A percentile compares a stretch with the other conserved stretches of the same genome.
Conservation (phyloP, 2,888 invertebrate species). For the Pheosia gnoma region DNA sequence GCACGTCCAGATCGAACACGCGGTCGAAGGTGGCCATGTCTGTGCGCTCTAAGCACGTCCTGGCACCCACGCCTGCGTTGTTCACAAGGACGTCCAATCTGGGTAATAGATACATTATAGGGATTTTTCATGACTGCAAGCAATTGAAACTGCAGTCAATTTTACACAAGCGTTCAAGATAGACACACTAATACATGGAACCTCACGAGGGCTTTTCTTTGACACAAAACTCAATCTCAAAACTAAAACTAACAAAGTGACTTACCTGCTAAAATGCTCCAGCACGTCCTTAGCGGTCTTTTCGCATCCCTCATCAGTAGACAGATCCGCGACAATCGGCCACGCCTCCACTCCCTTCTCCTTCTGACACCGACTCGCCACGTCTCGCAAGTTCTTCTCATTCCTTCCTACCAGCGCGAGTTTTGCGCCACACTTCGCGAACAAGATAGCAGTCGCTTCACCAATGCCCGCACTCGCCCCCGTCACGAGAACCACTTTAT, state of each 20-base stretch:
- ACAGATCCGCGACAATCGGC: conserved; percentile 48
- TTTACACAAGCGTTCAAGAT: no score
- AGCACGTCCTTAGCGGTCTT: conserved; percentile 43
- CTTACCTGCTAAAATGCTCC: conserved; percentile 47
- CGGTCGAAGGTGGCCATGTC: conserved; percentile 47
- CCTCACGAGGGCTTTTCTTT: no score
- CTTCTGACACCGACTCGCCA: conserved; percentile 39
- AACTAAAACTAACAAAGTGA: neutral
- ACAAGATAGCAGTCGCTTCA: conserved; percentile 46
- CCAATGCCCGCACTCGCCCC: conserved; percentile 59
- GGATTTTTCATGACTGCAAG: neutral
- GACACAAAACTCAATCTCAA: no score
- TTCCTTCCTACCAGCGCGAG: conserved; percentile 49
- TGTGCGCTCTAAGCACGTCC: conserved; percentile 50
- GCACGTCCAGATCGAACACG: conserved; percentile 86
- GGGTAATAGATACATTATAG: neutral
- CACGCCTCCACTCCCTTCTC: conserved; percentile 40
- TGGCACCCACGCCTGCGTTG: conserved; percentile 81
- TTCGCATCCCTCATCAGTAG: conserved; percentile 57
- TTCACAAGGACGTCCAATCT: conserved; percentile 59
- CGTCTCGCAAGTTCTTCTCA: conserved; percentile 40
- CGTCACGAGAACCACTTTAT: conserved; percentile 54
- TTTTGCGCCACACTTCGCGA: conserved; percentile 47
- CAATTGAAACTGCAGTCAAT: no score
- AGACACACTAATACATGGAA: no score